Evolutionary conservation across 2,797 vertebrate genomes (phyloP).

Genomic region (Kryptopterus vitreolus): DNA sequence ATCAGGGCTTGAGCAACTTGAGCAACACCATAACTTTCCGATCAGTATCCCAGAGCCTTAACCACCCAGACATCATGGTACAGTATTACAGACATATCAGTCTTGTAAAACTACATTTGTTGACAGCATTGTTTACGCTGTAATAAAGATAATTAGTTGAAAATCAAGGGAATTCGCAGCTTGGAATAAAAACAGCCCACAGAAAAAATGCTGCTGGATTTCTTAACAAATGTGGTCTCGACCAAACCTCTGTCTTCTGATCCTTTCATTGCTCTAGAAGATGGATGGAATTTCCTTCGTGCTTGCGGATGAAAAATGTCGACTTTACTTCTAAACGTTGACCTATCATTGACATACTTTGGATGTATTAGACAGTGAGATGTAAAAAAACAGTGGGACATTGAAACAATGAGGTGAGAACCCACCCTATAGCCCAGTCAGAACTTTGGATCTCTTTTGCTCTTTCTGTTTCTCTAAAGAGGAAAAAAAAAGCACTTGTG

Average conservation of each 20-base stretch:
- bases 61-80: too few relatives aligned
- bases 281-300: not conserved
- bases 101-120: too few relatives aligned
- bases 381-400: conserved; percentile 14
- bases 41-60: too few relatives aligned
- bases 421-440: conserved; percentile 20
- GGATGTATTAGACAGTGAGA: conserved; percentile 27
- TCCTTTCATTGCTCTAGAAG: not conserved
- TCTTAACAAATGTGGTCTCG: conserved; percentile 3
- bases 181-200: not conserved
- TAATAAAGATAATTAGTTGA: not conserved
- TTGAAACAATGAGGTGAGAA: not conserved
- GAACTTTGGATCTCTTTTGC: conserved; percentile 30
- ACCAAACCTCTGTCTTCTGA: not conserved
- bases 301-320: not conserved
- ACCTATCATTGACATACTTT: conserved; percentile 31
- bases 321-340: conserved; percentile 28
- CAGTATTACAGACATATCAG: too few relatives aligned
- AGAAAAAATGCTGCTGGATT: not conserved
- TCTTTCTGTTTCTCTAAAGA: conserved; percentile 18
- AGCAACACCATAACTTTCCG: too few relatives aligned
- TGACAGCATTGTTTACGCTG: not conserved
- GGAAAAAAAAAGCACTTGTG: conserved; percentile 43
- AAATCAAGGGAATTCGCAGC: too few relatives aligned
- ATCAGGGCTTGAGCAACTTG: too few relatives aligned